phyloP scores from a whole-genome alignment of 2,888 invertebrate genomes.

The Patella pellucida region DNA sequence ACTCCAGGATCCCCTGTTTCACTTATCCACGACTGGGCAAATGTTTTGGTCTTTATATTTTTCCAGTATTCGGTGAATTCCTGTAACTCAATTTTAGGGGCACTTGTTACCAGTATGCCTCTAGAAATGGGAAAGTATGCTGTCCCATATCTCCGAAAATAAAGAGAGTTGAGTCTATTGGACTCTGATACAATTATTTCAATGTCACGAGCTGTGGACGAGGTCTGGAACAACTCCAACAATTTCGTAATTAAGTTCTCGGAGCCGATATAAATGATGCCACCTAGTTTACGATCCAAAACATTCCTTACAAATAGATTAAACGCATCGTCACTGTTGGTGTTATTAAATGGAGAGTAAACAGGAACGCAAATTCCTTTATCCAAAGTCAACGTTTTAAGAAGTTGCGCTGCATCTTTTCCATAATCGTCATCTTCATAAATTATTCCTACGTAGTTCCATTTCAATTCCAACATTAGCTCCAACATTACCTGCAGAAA shows the following conservation, averaged over 20 bases:
- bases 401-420: not conserved
- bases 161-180: no score
- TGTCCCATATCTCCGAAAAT: no score
- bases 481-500: not conserved
- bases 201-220: no score
- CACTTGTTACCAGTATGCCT: not conserved
- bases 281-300: no score
- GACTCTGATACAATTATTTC: no score
- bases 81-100: not conserved
- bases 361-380: not conserved
- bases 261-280: no score
- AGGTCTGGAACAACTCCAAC: no score
- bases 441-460: slow-evolving; percentile 2
- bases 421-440: not conserved
- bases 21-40: not conserved
- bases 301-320: no score
- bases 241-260: no score
- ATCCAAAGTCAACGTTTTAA: not conserved
- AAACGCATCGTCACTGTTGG: no score
- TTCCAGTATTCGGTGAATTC: not conserved
- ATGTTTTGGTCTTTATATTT: not conserved
- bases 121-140: not conserved
- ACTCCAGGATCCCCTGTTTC: not conserved
- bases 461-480: not conserved
- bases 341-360: not conserved